Conservation (phyloP, 2,888 invertebrate species). For the Heliconius sara region DNA sequence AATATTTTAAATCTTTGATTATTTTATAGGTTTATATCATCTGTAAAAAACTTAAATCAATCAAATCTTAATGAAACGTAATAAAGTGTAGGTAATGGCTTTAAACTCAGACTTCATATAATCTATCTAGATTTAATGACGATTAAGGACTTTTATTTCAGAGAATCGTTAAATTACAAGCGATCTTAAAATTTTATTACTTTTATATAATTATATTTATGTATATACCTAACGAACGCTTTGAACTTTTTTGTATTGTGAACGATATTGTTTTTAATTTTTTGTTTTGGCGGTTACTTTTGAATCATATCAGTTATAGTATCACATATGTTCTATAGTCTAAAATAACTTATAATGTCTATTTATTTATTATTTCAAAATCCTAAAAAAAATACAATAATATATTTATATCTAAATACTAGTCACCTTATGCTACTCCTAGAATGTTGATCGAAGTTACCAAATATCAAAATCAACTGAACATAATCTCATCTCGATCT, state of each 20-base stretch:
- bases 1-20: conserved; percentile 39
- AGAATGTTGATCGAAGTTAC: conserved; percentile 33
- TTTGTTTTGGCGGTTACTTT: background rate
- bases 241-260: conserved; percentile 11
- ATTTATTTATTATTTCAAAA: background rate
- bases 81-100: conserved; percentile 44
- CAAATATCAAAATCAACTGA: conserved; percentile 40
- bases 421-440: conserved; percentile 49
- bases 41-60: conserved; percentile 47
- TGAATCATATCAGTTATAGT: background rate
- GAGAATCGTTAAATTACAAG: conserved; percentile 39
- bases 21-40: conserved; percentile 40
- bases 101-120: conserved; percentile 43
- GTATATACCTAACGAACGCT: conserved; percentile 10
- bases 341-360: background rate
- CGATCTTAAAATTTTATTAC: conserved; percentile 43
- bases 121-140: conserved; percentile 38
- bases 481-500: conserved; percentile 45
- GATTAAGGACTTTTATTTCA: conserved; percentile 42
- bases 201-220: conserved; percentile 11
- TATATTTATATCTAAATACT: conserved; percentile 31
- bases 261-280: conserved; percentile 1
- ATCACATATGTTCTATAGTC: background rate
- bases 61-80: conserved; percentile 45
- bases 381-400: conserved; percentile 10